These are phyloP conservation scores for Tiliacea citrago DNA, from an alignment of 2,888 invertebrate genomes.

Conservation along the genomic window DNA sequence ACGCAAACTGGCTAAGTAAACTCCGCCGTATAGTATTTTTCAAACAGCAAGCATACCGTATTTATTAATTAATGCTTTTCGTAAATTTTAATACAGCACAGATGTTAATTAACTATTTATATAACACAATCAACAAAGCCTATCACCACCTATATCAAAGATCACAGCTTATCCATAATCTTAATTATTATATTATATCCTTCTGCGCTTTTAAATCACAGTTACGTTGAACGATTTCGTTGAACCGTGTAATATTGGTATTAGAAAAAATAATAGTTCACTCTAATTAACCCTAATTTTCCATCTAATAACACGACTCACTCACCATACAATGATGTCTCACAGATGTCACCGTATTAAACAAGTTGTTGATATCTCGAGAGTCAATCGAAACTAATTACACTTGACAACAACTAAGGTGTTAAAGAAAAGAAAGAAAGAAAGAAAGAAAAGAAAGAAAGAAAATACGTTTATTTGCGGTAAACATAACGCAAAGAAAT, in stretches of 20 bases:
- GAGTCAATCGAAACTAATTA: constrained; percentile 58
- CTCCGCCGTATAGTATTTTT: neutral
- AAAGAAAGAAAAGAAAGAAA: too few species aligned
- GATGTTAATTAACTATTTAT: too few species aligned
- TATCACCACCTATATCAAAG: neutral
- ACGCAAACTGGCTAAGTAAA: neutral
- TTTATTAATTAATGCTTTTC: neutral
- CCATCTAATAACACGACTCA: neutral
- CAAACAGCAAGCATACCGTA: neutral
- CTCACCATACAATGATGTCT: constrained; percentile 9
- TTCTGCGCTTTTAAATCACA: neutral
- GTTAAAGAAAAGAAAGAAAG: too few species aligned
- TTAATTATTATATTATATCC: neutral
- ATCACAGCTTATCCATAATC: neutral
- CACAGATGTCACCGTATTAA: constrained; percentile 39
- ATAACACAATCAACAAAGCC: neutral
- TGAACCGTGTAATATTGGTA: neutral
- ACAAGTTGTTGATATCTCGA: constrained; percentile 45
- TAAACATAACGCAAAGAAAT: too few species aligned
- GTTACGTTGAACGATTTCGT: neutral
- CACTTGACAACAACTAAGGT: constrained; percentile 33
- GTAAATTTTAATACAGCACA: neutral
- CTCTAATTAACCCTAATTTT: constrained; percentile 12
- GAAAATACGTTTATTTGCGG: too few species aligned
- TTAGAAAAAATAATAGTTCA: neutral